phyloP scores from a whole-genome alignment of 2,888 invertebrate genomes.

The Nymphalis c-album region DNA sequence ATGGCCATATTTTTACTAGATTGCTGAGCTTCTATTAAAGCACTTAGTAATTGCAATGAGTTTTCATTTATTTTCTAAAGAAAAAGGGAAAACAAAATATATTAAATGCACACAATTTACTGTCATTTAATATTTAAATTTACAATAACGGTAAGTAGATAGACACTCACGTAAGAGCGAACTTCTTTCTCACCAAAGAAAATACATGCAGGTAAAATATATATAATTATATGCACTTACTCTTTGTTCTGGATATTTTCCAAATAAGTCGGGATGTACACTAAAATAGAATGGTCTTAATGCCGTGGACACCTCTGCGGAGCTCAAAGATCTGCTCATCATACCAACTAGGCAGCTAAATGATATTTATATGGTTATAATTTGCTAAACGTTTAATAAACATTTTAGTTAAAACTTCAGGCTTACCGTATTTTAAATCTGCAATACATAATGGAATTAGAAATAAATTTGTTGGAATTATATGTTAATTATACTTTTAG shows the following conservation, averaged over 20 bases:
- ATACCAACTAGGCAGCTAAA: constrained; percentile 51
- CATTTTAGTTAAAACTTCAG: constrained; percentile 11
- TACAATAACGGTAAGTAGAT: not conserved
- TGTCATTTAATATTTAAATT: not conserved
- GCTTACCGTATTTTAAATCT: constrained; percentile 64
- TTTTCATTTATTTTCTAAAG: constrained; percentile 93
- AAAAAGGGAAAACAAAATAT: constrained; percentile 30
- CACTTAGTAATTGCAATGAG: constrained; percentile 93
- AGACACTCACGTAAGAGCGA: not conserved
- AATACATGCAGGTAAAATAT: constrained; percentile 1
- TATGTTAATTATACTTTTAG: too few species aligned
- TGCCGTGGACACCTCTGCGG: constrained; percentile 93
- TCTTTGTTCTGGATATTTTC: constrained; percentile 93
- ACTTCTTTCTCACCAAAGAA: not conserved
- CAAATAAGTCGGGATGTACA: constrained; percentile 97
- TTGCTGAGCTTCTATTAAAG: constrained; percentile 89
- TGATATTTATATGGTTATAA: constrained; percentile 4
- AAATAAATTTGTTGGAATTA: constrained; percentile 28
- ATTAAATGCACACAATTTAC: too few species aligned
- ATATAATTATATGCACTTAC: constrained; percentile 66
- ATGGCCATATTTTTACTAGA: constrained; percentile 82
- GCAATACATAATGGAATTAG: constrained; percentile 21
- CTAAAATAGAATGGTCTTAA: constrained; percentile 96
- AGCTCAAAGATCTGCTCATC: constrained; percentile 80
- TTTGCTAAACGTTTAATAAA: not conserved